These are phyloP conservation scores for Papilio polyxenes DNA, from an alignment of 1,140 invertebrate species.

Conservation along the genomic window DNA sequence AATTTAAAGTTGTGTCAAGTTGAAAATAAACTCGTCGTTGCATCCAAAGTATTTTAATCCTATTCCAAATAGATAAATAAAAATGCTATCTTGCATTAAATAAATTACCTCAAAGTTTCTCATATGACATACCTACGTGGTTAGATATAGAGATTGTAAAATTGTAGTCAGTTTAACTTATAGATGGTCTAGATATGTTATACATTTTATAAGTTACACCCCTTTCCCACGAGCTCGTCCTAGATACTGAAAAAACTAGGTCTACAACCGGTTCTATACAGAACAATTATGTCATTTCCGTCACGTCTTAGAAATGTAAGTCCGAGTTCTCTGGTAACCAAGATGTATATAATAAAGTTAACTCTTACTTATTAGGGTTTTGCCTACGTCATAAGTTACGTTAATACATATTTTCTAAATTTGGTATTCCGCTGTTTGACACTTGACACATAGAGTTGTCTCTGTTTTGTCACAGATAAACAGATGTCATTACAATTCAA, in stretches of 20 bases:
- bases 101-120: too few species aligned
- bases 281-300: background rate
- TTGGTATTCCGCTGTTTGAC: too few species aligned
- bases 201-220: background rate
- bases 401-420: too few species aligned
- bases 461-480: too few species aligned
- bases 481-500: background rate
- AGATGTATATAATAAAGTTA: background rate
- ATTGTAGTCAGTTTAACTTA: background rate
- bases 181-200: constrained; percentile 8
- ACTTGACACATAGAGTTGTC: too few species aligned
- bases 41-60: too few species aligned
- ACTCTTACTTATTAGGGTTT: background rate
- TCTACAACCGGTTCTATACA: background rate
- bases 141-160: background rate
- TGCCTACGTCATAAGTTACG: background rate
- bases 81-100: too few species aligned
- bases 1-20: too few species aligned
- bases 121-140: too few species aligned
- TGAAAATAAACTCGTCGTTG: too few species aligned
- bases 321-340: background rate
- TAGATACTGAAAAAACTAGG: constrained; percentile 17
- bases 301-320: background rate
- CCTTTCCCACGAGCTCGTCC: background rate
- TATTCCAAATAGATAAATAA: too few species aligned